These are phyloP conservation scores for Tyrophagus putrescentiae DNA, from an alignment of 1,140 invertebrate genomes.

Conservation along the genomic window DNA sequence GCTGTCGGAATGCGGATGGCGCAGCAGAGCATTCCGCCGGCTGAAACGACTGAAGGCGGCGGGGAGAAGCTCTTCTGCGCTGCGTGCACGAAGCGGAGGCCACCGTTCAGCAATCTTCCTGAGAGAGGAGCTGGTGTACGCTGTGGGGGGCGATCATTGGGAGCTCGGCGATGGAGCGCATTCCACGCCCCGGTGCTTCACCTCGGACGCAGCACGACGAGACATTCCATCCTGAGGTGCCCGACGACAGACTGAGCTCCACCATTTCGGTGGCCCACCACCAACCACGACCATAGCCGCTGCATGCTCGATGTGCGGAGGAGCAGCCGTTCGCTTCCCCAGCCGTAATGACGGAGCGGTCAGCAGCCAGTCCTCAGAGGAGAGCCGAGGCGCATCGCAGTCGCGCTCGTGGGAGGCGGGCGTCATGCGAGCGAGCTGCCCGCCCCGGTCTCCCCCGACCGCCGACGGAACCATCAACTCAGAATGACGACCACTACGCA, in stretches of 20 bases:
- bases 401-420: conserved; percentile 86
- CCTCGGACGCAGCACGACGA: conserved; percentile 96
- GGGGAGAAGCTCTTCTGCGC: too few species aligned
- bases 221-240: conserved; percentile 84
- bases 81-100: too few species aligned
- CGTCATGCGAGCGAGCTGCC: conserved; percentile 80
- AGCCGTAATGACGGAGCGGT: too few species aligned
- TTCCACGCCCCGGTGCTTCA: conserved; percentile 83
- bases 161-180: conserved; percentile 63
- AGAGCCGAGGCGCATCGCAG: conserved; percentile 62
- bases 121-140: conserved; percentile 86
- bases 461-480: conserved; percentile 81
- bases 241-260: conserved; percentile 57
- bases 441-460: conserved; percentile 48
- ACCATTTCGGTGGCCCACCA: too few species aligned
- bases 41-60: too few species aligned
- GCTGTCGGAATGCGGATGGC: too few species aligned
- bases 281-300: too few species aligned
- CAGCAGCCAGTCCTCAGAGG: conserved; percentile 26
- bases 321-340: too few species aligned
- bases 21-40: too few species aligned
- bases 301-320: too few species aligned
- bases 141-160: conserved; percentile 94
- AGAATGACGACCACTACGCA: conserved; percentile 41
- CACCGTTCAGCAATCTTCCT: too few species aligned